Conservation (phyloP, 2,113 vertebrate species). For the Diphyllodes magnificus region DNA sequence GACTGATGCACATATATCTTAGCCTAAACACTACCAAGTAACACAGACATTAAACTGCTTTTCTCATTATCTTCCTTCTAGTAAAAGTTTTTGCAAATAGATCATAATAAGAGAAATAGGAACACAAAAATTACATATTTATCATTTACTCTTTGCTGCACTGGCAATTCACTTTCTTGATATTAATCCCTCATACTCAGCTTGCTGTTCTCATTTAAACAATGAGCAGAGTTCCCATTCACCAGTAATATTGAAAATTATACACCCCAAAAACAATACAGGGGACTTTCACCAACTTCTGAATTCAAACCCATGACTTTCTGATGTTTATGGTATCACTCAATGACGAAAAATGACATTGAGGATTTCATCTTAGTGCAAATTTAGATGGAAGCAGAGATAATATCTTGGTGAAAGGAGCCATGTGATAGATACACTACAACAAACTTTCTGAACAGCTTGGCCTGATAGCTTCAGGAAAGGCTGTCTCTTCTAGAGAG, state of each 20-base stretch:
- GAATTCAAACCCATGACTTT: background rate
- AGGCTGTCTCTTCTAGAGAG: background rate
- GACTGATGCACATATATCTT: background rate
- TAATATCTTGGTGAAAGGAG: background rate
- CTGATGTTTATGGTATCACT: background rate
- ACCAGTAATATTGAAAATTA: background rate
- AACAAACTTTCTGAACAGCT: background rate
- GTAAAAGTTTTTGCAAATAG: background rate
- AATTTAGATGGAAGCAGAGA: background rate
- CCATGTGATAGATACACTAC: background rate
- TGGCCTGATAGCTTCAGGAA: background rate
- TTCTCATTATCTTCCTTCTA: background rate
- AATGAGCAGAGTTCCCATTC: background rate
- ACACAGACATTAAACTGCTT: background rate
- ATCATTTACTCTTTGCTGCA: background rate
- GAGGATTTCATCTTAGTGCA: background rate
- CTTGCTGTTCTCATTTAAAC: background rate
- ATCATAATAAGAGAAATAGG: background rate
- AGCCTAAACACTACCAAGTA: background rate
- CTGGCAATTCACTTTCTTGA: background rate
- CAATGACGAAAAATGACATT: background rate
- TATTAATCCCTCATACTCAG: background rate
- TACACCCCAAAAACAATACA: background rate
- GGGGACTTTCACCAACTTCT: background rate
- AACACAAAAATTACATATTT: background rate